These are phyloP conservation scores for Syngnathoides biaculeatus DNA, from an alignment of 2,113 vertebrate species.

Conservation along the genomic window DNA sequence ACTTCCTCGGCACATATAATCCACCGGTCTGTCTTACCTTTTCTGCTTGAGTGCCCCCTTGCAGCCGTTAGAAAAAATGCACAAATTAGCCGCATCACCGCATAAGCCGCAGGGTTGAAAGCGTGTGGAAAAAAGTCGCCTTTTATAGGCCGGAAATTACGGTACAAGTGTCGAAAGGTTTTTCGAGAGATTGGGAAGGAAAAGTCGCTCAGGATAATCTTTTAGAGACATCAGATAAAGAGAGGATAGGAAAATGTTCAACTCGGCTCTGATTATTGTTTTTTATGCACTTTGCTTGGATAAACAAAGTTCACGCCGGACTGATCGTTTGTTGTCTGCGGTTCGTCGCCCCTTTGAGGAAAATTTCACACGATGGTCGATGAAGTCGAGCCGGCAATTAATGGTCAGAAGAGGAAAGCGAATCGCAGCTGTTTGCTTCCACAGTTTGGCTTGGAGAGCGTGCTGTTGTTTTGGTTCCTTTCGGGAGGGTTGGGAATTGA, in stretches of 20 bases:
- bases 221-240: neutral
- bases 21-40: no score
- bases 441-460: conserved; percentile 17
- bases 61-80: no score
- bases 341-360: conserved; percentile 17
- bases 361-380: conserved; percentile 30
- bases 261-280: neutral
- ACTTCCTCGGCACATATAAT: no score
- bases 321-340: conserved; percentile 1
- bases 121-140: no score
- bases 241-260: neutral
- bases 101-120: no score
- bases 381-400: conserved; percentile 28
- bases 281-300: neutral
- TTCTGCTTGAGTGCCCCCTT: no score
- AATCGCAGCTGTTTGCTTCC: conserved; percentile 20
- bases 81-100: no score
- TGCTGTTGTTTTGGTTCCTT: conserved; percentile 25
- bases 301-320: no score
- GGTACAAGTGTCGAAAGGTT: no score
- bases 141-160: no score
- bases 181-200: no score
- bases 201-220: no score
- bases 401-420: conserved; percentile 5
- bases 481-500: conserved; percentile 22